Evolutionary conservation across 2,888 invertebrate species (phyloP).

Genomic region (Lithophane leautieri): DNA sequence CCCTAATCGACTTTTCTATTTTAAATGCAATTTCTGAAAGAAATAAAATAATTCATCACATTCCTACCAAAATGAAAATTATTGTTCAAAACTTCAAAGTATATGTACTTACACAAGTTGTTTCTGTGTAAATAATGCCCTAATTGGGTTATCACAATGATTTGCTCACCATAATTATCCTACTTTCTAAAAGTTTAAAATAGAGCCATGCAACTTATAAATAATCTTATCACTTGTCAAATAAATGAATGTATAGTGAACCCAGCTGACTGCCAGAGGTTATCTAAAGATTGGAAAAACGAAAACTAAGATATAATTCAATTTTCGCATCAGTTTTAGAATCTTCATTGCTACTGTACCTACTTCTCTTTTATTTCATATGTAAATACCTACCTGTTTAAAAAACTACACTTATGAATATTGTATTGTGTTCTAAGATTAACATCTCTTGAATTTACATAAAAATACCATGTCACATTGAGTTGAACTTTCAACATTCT

Average conservation of each 20-base stretch:
- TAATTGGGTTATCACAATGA: slow-evolving; percentile 19
- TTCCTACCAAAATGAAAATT: slow-evolving; percentile 6
- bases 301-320: neutral
- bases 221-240: neutral
- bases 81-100: neutral
- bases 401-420: neutral
- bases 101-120: neutral
- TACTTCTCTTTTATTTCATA: slow-evolving; percentile 1
- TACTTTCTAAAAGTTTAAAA: neutral
- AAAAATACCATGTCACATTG: slow-evolving; percentile 35
- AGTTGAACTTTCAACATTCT: slow-evolving; percentile 22
- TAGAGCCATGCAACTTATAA: neutral
- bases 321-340: neutral
- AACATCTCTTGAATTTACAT: slow-evolving; percentile 56
- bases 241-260: neutral
- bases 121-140: neutral
- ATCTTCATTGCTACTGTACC: neutral
- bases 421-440: slow-evolving; percentile 47
- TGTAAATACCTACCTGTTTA: slow-evolving; percentile 29
- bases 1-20: no score
- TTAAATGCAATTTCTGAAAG: neutral
- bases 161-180: slow-evolving; percentile 16
- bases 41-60: neutral
- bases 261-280: neutral
- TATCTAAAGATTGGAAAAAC: neutral